Percentiles rank a stretch among this genome's conserved stretches.
Conservation (phyloP, 2,888 invertebrate species). For the Dione vanillae region DNA sequence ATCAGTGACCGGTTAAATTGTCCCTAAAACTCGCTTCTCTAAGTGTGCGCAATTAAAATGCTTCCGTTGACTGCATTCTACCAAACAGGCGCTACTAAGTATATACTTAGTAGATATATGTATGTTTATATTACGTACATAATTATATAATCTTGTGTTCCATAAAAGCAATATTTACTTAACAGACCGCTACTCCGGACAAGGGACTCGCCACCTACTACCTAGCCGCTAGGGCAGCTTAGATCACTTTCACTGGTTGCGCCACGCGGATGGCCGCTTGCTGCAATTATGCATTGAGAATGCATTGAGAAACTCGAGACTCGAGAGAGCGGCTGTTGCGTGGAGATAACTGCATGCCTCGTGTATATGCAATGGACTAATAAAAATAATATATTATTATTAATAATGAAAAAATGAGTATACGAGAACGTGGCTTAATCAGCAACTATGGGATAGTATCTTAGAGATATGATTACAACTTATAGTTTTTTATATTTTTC, state of each 20-base stretch:
- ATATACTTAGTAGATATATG: no score
- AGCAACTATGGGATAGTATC: no score
- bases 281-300: conserved; percentile 30
- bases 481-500: no score
- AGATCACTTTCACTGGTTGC: conserved; percentile 37
- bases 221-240: conserved; percentile 15
- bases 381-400: no score
- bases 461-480: no score
- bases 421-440: no score
- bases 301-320: conserved; percentile 37
- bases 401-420: no score
- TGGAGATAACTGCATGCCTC: background rate
- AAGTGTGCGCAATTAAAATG: no score
- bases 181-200: background rate
- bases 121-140: background rate
- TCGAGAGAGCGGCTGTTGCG: background rate
- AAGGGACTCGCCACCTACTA: background rate
- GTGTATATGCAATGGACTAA: no score
- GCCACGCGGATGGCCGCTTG: conserved; percentile 35
- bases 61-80: no score
- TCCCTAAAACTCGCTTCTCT: no score
- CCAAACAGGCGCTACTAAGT: background rate
- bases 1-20: no score
- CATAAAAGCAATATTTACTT: background rate
- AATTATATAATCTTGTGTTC: conserved; percentile 9